Evolutionary conservation across 2,888 invertebrate species (phyloP), one percentile per base, ranked within the genome.

Genomic region (Cynaeus angustus): DNA sequence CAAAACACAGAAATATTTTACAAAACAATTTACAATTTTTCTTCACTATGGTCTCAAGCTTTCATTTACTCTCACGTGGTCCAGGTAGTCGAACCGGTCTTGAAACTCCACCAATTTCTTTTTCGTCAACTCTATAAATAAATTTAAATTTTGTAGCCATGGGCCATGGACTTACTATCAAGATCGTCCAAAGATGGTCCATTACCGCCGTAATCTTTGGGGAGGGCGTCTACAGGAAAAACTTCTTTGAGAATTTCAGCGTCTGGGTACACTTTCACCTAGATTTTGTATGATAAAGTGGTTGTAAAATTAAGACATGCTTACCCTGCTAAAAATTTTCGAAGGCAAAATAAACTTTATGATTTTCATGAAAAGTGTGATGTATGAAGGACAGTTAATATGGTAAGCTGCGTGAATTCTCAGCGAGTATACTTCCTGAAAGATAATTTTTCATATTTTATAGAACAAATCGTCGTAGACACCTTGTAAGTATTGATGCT

Each of bases 181-280:
- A 41, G 41, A 74, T 89, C 89, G 56, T 87, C 87, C 80, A 90
- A 87, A 9, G 90, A 72, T 37, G 53, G 73, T 59, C 75, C 75
- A 6, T 72, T 53, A 2, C 80, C 81, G 7, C 78, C 80, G 65
- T 79, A 80, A 37, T 81, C 79, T 50, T 67, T 67, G 4, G 80
- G 81, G 12, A 81, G 28, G 16, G 77, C 55, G n/a, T 74, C 71
- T 41, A 71, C 71, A 10, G 78, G 64, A 33, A 79, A 48, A 21
- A 71, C 65, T 43, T 76, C 66, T 13, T 65, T 68, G 13, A 80
- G 41, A 9, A 68, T 53, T 16, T 71, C 68, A n/a, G 55, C 16
- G 30, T 56, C 53, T 59, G 75, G 71, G 33, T 79, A 77, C 4
- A 79, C 41, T 10, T 41, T 10, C 12, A 41, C 5, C 41, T 41